Evolutionary conservation across 2,113 vertebrate species (phyloP).

Genomic region (Dinomys branickii): DNA sequence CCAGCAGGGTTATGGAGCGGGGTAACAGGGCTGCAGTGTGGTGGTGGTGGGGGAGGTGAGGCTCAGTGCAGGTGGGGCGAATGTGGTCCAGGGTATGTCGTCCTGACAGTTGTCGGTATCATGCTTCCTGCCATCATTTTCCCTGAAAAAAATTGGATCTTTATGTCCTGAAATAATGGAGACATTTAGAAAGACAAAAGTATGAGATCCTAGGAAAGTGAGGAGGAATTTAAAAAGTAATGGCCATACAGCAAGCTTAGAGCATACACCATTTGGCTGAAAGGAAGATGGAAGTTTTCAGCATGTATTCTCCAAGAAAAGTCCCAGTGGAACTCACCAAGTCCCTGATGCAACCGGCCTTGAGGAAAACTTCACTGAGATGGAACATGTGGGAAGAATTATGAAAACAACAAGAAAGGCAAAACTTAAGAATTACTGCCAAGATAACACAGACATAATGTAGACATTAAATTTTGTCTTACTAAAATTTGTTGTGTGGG

Average conservation of each 20-base stretch:
- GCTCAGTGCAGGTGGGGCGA: fast-evolving
- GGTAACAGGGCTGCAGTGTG: not conserved
- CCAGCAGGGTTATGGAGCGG: not conserved
- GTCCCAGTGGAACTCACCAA: not conserved
- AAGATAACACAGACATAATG: not conserved
- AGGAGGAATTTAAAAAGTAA: not conserved
- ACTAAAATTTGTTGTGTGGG: not conserved
- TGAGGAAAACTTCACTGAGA: not conserved
- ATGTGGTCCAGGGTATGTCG: not conserved
- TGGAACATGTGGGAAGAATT: not conserved
- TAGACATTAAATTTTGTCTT: not conserved
- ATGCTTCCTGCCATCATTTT: not conserved
- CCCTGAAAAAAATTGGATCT: not conserved
- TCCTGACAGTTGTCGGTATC: not conserved
- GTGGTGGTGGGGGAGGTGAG: not conserved
- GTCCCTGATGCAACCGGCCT: not conserved
- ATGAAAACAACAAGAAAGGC: not conserved
- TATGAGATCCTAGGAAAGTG: not conserved
- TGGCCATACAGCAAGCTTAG: not conserved
- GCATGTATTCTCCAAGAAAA: not conserved
- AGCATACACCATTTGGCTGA: not conserved
- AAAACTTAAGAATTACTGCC: not conserved
- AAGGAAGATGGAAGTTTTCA: not conserved
- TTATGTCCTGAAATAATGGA: not conserved
- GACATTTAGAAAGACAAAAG: not conserved